phyloP scores from a whole-genome alignment of 2,113 vertebrate genomes.

The Anguilla rostrata region DNA sequence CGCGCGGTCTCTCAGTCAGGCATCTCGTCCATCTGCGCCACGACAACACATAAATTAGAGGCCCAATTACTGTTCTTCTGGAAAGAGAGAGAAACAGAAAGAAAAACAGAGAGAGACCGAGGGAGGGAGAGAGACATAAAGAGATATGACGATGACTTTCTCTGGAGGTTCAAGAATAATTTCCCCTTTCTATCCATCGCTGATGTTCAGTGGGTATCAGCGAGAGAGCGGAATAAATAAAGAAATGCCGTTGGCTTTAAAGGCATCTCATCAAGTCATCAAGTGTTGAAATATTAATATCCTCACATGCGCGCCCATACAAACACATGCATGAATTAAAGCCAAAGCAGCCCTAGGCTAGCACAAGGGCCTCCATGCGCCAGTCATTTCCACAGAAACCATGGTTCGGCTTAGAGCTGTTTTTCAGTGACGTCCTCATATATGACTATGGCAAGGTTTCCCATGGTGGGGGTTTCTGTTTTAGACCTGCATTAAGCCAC shows the following conservation, averaged over 20 bases:
- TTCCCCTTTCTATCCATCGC: not conserved
- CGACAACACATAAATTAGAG: slow-evolving; percentile 69
- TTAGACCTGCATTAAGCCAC: not conserved
- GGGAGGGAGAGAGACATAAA: slow-evolving; percentile 19
- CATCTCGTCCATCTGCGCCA: slow-evolving; percentile 71
- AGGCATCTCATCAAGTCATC: not conserved
- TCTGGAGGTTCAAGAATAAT: not conserved
- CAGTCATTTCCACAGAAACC: not conserved
- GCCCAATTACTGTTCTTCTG: slow-evolving; percentile 62
- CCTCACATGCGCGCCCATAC: not conserved
- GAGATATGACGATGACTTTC: slow-evolving; percentile 27
- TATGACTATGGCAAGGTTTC: not conserved
- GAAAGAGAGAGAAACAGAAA: slow-evolving; percentile 45
- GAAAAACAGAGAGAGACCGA: slow-evolving; percentile 43
- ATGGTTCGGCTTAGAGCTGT: not conserved
- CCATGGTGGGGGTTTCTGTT: not conserved
- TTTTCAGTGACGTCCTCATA: not conserved
- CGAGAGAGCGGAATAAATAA: not conserved
- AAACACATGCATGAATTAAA: slow-evolving; percentile 16
- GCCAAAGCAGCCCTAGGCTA: slow-evolving; percentile 7
- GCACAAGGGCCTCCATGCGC: not conserved
- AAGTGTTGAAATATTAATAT: slow-evolving; percentile 18
- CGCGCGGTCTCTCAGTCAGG: slow-evolving; percentile 59
- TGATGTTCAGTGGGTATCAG: slow-evolving; percentile 1
- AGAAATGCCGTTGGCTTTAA: slow-evolving; percentile 7